Percentiles rank a stretch among this genome's conserved stretches.
Evolutionary conservation across 1,140 invertebrate species (phyloP).

Genomic region (Acromyrmex echinatior): DNA sequence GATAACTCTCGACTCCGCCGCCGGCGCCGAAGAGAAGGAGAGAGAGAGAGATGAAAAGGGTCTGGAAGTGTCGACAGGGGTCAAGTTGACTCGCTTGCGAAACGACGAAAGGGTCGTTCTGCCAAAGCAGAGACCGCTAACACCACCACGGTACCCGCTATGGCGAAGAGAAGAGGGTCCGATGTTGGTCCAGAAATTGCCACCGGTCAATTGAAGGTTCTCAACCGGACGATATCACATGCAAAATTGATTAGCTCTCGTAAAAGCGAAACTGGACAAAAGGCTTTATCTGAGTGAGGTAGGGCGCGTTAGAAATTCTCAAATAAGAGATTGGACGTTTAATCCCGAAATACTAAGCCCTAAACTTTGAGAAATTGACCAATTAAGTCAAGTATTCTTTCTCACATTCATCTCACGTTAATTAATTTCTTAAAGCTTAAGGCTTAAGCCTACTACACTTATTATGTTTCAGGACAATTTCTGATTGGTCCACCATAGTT

Average conservation of each 20-base stretch:
- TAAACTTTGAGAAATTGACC: too few species aligned
- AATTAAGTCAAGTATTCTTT: too few species aligned
- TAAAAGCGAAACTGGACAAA: neutral
- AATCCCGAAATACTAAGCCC: too few species aligned
- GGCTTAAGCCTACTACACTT: too few species aligned
- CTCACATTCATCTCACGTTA: too few species aligned
- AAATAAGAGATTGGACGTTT: too few species aligned
- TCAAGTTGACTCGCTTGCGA: constrained; percentile 35
- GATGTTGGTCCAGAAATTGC: constrained; percentile 34
- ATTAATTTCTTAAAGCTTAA: too few species aligned
- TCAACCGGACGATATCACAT: neutral
- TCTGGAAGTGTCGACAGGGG: constrained; percentile 20
- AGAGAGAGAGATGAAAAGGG: neutral
- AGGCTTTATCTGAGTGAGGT: neutral
- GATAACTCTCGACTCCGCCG: constrained; percentile 12
- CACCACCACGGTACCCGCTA: neutral
- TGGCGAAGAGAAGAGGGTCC: neutral
- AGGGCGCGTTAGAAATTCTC: too few species aligned
- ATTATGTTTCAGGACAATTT: too few species aligned
- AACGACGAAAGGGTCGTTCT: constrained; percentile 35
- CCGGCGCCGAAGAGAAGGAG: neutral
- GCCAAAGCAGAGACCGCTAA: constrained; percentile 19
- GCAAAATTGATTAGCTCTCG: neutral
- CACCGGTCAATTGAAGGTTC: constrained; percentile 9
- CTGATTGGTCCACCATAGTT: too few species aligned